Base-by-base conservation (phyloP, 2,888 invertebrate genomes). In the Tipula lateralis region DNA sequence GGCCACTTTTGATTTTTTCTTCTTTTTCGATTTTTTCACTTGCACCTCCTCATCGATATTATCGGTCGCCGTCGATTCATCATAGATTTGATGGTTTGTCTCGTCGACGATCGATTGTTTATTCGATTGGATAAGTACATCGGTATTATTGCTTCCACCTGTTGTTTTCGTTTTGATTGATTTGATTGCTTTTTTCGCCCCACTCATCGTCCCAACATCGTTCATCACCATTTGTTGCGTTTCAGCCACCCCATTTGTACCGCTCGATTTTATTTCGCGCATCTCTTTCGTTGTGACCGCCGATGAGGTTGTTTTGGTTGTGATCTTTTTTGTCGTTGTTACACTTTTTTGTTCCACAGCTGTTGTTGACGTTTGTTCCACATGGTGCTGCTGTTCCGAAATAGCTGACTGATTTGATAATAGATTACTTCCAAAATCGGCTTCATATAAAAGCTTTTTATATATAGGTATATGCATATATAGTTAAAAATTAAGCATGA, bases 321-420 rank as follows among this genome's bases (percentile, higher is more conserved):
- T 34, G 9, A 19, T 34, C 9, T 34, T 32, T 83, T 30, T 83
- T 12, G 83, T 83, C 19, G 24, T 83, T 83, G 34, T 34, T 19
- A 34, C 19, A 34, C 32, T 34, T 83, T 30, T 83, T 83, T 32
- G 34, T 83, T 83, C 83, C 16, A 13, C 24, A 1, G 30, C 34
- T 7, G 34, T 34, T 16, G 66, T 66, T 66, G 66, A 66, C 9
- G 24, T 66, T 66, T 66, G 66, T 4, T 66, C 66, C 66, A 66
- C 66, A 3, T 66, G 66, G 2, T 66, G 66, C 66, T 66, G 66
- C 24, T 66, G 66, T n/a, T 66, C 66, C 66, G 66, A 66, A 66
- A 66, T 66, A 66, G 66, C 66, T 66, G 66, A 66, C 66, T 66
- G 66, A 66, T 66, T 66, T 66, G 66, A 66, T 66, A 66, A 66